phyloP scores from a whole-genome alignment of 2,888 invertebrate species.

The Diaprepes abbreviatus region DNA sequence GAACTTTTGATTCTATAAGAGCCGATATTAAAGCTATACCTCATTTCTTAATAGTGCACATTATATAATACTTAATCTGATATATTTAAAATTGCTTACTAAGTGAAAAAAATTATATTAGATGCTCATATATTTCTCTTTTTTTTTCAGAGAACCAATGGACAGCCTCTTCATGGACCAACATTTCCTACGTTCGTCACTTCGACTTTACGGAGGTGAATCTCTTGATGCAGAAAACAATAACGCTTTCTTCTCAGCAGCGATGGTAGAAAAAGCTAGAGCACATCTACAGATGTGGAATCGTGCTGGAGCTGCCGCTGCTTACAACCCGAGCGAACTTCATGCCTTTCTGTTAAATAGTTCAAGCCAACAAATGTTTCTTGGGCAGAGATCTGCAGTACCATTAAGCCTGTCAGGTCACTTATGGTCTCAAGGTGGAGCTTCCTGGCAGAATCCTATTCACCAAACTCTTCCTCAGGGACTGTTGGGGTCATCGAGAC shows the following conservation, averaged over 20 bases:
- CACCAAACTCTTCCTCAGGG: conserved; percentile 66
- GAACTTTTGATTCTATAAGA: too few relatives aligned
- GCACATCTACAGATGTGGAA: conserved; percentile 72
- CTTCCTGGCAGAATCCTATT: conserved; percentile 63
- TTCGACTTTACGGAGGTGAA: conserved; percentile 73
- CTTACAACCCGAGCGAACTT: conserved; percentile 70
- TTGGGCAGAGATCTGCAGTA: conserved; percentile 62
- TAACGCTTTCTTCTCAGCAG: conserved; percentile 68
- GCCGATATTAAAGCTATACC: too few relatives aligned
- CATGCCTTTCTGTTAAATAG: conserved; percentile 66
- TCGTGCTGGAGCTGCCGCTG: conserved; percentile 68
- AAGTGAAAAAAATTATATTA: too few relatives aligned
- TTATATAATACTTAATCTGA: too few relatives aligned
- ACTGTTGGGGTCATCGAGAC: conserved; percentile 65
- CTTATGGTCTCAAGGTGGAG: conserved; percentile 66
- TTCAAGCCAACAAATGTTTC: conserved; percentile 63
- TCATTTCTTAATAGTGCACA: too few relatives aligned
- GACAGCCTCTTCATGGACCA: conserved; percentile 85
- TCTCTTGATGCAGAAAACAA: conserved; percentile 69
- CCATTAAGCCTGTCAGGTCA: conserved; percentile 66
- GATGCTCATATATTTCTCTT: too few relatives aligned
- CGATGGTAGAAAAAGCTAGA: conserved; percentile 73
- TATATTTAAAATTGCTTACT: too few relatives aligned
- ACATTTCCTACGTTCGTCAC: conserved; percentile 76
- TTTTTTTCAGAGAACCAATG: conserved; percentile 77